A percentile compares a stretch with the other conserved stretches of the same genome.
Evolutionary conservation across 2,888 invertebrate genomes (phyloP).

Genomic region (Orchesellides sinensis): DNA sequence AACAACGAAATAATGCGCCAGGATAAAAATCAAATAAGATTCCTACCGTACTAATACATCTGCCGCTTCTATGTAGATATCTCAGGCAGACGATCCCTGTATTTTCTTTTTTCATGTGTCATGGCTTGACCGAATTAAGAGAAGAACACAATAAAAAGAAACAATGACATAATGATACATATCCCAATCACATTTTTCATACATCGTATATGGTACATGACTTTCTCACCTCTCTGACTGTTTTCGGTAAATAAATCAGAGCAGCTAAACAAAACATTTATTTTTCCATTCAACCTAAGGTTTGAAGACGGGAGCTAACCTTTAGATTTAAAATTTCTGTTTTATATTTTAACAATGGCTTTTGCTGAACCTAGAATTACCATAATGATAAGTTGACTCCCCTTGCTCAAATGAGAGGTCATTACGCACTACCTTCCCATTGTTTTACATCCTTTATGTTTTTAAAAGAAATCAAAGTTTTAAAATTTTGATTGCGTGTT

Average conservation of each 20-base stretch:
- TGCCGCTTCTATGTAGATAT: no score
- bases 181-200: neutral
- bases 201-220: no score
- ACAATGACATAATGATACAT: neutral
- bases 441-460: conserved; percentile 14
- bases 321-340: no score
- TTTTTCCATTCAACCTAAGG: conserved; percentile 2
- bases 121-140: no score
- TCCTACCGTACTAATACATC: no score
- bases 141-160: neutral
- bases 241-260: neutral
- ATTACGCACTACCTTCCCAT: conserved; percentile 46
- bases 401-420: conserved; percentile 42
- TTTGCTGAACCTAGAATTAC: conserved; percentile 35
- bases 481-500: conserved; percentile 29
- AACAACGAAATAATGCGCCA: conserved; percentile 1
- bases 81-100: no score
- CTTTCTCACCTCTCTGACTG: neutral
- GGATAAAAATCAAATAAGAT: conserved; percentile 1
- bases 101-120: no score
- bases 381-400: conserved; percentile 15
- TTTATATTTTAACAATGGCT: neutral
- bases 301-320: no score
- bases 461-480: neutral
- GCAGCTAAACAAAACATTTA: no score